Evolutionary conservation across 2,888 invertebrate species (phyloP), one percentile per base, ranked within the genome.

Genomic region (Ellobium chinense): DNA sequence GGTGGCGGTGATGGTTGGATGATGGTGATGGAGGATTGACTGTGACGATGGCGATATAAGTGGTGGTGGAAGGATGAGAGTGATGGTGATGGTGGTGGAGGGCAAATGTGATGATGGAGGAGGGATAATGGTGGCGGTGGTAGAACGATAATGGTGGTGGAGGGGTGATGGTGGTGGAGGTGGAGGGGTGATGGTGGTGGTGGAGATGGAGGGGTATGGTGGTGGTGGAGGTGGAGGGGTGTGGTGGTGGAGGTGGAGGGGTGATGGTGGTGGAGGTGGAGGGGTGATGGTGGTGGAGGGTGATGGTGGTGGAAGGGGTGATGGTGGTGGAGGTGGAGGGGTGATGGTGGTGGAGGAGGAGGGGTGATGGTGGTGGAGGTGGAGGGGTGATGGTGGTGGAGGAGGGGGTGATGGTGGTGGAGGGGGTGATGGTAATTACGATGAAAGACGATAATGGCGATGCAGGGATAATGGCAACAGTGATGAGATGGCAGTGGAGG

Each of bases 331-430:
- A 12, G 60, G 12, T 2, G 29, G 37, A 68, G 86, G 86, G 62
- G 80, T 65, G 34, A 83, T 85, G 21, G 85, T 31, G n/a, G 85
- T 68, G 68, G 80, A 85, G 79, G 83, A 85, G 80, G 86, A 85
- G 63, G 73, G 80, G 75, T 87, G 86, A 9, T 83, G 82, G 2
- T 81, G 34, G 54, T 60, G 63, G 56, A 85, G 82, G 0, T 85
- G 85, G 4, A 85, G 85, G 0, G 80, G 31, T 29, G n/a, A 24
- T 14, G 24, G 62, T 21, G 62, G n/a, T n/a, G n/a, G n/a, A n/a
- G n/a, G n/a, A n/a, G n/a, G n/a, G n/a, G n/a, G n/a, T n/a, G n/a
- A n/a, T n/a, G n/a, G n/a, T n/a, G n/a, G n/a, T n/a, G n/a, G n/a
- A n/a, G n/a, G n/a, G n/a, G n/a, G n/a, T n/a, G 24, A 24, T 21